A percentile compares a stretch with the other conserved stretches of the same genome.
Conservation (phyloP, 2,888 invertebrate genomes). For the Drosophila ustulata region DNA sequence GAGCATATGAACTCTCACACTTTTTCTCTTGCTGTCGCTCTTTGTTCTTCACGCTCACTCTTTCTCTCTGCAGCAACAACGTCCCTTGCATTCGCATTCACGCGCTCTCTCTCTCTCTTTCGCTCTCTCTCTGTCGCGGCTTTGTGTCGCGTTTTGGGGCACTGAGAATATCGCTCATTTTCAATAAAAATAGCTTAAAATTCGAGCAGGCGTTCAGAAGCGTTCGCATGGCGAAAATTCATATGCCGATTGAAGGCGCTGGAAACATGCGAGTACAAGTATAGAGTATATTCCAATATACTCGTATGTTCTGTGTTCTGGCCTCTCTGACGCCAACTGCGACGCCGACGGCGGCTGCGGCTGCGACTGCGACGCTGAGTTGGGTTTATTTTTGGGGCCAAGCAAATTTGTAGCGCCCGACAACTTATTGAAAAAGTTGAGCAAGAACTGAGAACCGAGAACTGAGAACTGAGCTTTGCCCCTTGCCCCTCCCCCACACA, state of each 20-base stretch:
- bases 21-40: constrained; percentile 22
- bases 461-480: constrained; percentile 10
- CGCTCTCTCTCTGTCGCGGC: constrained; percentile 13
- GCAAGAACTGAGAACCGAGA: constrained; percentile 25
- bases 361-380: constrained; percentile 19
- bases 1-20: constrained; percentile 18
- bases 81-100: constrained; percentile 14
- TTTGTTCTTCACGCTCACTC: constrained; percentile 11
- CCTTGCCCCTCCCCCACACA: neutral
- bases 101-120: constrained; percentile 9
- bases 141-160: constrained; percentile 46
- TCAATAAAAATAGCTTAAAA: constrained; percentile 82
- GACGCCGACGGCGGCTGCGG: constrained; percentile 12
- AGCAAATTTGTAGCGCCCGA: constrained; percentile 52
- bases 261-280: constrained; percentile 30
- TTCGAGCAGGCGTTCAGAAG: constrained; percentile 74
- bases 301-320: constrained; percentile 19
- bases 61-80: constrained; percentile 14
- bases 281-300: neutral
- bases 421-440: constrained; percentile 55
- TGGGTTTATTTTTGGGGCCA: constrained; percentile 61
- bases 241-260: constrained; percentile 32
- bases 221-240: constrained; percentile 31
- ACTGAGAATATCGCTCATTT: constrained; percentile 75
- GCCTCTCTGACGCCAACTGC: constrained; percentile 12